Base-by-base conservation (phyloP, 2,797 vertebrate genomes). In the Numenius phaeopus region DNA sequence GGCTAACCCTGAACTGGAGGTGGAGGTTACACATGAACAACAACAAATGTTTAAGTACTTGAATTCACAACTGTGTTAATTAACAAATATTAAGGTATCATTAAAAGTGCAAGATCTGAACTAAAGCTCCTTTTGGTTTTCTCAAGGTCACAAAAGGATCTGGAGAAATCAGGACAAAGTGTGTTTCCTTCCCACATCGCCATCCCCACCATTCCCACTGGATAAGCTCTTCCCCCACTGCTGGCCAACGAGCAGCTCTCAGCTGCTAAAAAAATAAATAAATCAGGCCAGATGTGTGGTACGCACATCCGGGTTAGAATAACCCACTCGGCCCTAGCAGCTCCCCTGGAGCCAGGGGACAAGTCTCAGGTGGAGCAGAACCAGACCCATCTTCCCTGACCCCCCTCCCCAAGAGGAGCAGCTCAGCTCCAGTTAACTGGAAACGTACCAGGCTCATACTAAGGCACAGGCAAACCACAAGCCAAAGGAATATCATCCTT, bases 21-120 rank as follows among this genome's bases (percentile, higher is more conserved):
- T 26, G 54, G 61, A 77, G 44, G 37, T 64, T 67, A 39, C 19
- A 55, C 12, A 23, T 32, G 49, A 91, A 58, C 29, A 57, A 16
- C 12, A 20, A 47, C 0, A 0, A 75, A 26, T 32, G 24, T 32
- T 71, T 22, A 50, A 50, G 39, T 34, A 66, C 26, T 75, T 50
- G 11, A 84, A 79, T 82, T 40, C 75, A 59, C 10, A 34, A 13
- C 52, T 47, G 7, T 79, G 14, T 54, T 67, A 64, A 75, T 67
- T 57, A 89, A 49, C 1, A 0, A 46, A 32, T 61, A 59, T 50
- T 75, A 82, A 79, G 52, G 5, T 66, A 75, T n/a, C 17, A 21
- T 46, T 67, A 50, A 37, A 89, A 89, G 42, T 58, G 34, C 30
- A 70, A 87, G 65, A 83, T 75, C 17, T 26, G 34, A 67, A 71